A percentile compares a stretch with the other conserved stretches of the same genome.
Conservation (phyloP, 1,140 invertebrate species). For the Heliothis virescens region DNA sequence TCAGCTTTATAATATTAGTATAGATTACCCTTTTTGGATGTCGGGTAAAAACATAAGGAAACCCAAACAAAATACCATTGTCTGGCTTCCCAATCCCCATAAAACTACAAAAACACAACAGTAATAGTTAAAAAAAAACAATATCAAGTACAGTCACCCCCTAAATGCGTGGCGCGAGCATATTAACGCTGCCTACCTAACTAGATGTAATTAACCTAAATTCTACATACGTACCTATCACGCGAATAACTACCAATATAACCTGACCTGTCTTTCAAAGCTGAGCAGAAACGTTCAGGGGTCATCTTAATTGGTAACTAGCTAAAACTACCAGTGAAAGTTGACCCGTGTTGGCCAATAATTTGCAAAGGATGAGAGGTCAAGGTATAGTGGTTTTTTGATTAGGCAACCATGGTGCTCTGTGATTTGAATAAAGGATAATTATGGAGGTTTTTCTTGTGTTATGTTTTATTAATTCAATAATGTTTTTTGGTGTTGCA, state of each 20-base stretch:
- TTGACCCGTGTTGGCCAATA: background rate
- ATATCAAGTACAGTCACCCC: constrained; percentile 38
- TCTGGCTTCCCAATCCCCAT: background rate
- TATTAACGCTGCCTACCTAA: constrained; percentile 51
- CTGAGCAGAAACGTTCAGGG: too few relatives aligned
- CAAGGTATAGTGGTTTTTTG: background rate
- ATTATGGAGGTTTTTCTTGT: background rate
- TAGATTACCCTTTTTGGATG: too few relatives aligned
- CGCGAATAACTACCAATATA: constrained; percentile 27
- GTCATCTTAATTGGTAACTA: too few relatives aligned
- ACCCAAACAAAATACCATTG: background rate
- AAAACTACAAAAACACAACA: background rate
- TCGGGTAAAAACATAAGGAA: too few relatives aligned
- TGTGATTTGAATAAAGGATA: background rate
- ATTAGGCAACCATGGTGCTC: background rate
- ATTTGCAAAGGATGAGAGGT: background rate
- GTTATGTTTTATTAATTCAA: constrained; percentile 23
- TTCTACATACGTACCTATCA: constrained; percentile 31
- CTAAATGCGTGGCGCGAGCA: constrained; percentile 50
- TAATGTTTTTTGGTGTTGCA: background rate
- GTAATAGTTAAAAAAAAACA: constrained; percentile 34
- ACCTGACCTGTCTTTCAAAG: background rate
- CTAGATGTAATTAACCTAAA: constrained; percentile 44
- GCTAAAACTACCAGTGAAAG: too few relatives aligned
- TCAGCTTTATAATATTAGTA: too few relatives aligned